phyloP scores from a whole-genome alignment of 2,113 vertebrate species.

The Daboia siamensis region DNA sequence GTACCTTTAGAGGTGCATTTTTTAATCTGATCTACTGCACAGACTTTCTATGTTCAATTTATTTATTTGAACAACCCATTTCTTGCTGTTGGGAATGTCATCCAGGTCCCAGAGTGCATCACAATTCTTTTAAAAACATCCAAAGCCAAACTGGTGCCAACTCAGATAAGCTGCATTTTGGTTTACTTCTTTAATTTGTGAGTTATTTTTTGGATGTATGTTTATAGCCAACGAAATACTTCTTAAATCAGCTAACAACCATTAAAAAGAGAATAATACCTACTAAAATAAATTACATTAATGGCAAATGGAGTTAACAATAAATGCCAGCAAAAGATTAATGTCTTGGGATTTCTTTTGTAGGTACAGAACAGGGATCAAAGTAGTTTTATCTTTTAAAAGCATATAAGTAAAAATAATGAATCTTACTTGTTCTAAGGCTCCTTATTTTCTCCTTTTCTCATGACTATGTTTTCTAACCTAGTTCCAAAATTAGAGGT shows the following conservation, averaged over 20 bases:
- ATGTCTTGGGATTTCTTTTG: not conserved
- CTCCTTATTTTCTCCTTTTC: not conserved
- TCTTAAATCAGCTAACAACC: not conserved
- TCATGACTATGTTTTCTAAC: not conserved
- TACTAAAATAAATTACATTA: not conserved
- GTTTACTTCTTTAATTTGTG: not conserved
- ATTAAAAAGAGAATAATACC: not conserved
- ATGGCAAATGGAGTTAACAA: not conserved
- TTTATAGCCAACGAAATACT: not conserved
- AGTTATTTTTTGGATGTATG: not conserved
- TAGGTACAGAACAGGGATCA: not conserved
- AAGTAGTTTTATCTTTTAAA: not conserved
- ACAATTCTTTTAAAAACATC: not conserved
- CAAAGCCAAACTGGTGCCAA: not conserved
- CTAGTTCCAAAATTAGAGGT: not conserved
- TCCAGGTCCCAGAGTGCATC: not conserved
- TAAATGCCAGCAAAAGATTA: not conserved
- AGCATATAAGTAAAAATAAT: not conserved
- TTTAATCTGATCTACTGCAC: not conserved
- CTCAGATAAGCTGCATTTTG: not conserved
- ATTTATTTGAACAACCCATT: not conserved
- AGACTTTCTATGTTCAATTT: not conserved
- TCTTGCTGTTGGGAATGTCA: not conserved
- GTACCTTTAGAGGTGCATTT: not conserved
- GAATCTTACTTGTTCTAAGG: not conserved